These are phyloP conservation scores for Asbolus verrucosus DNA, from an alignment of 1,140 invertebrate genomes.

Conservation along the genomic window DNA sequence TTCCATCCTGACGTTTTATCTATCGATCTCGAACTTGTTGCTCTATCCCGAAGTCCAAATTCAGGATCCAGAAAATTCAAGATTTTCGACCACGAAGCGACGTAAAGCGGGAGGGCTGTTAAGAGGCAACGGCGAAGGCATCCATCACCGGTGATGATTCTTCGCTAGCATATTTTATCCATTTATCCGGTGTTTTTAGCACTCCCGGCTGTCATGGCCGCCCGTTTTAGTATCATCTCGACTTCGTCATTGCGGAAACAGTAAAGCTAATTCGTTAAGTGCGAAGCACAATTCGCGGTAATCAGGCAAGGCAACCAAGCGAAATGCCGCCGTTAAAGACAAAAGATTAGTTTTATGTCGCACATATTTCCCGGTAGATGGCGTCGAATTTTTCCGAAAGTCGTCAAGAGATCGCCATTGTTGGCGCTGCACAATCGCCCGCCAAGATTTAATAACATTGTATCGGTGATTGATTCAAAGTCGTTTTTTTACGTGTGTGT, in stretches of 20 bases:
- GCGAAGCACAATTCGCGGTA: slow-evolving; percentile 3
- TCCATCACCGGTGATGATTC: too few relatives aligned
- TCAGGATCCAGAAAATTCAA: too few relatives aligned
- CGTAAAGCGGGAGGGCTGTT: too few relatives aligned
- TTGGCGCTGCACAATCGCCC: background rate
- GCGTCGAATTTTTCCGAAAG: background rate
- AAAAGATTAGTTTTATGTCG: slow-evolving; percentile 1
- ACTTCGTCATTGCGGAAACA: slow-evolving; percentile 5
- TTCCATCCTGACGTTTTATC: too few relatives aligned
- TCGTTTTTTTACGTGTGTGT: background rate
- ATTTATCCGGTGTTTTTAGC: too few relatives aligned
- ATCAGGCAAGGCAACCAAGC: slow-evolving; percentile 21
- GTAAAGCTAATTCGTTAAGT: slow-evolving; percentile 4
- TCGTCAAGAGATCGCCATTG: background rate
- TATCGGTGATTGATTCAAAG: background rate
- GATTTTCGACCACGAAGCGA: too few relatives aligned
- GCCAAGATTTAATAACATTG: too few relatives aligned
- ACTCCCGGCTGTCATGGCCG: too few relatives aligned
- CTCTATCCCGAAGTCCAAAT: too few relatives aligned
- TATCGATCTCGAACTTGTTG: too few relatives aligned
- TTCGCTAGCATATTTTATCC: too few relatives aligned
- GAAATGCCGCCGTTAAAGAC: slow-evolving; percentile 11
- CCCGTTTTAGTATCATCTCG: background rate
- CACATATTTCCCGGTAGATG: background rate
- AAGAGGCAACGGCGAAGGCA: too few relatives aligned